Conservation (phyloP, 1,140 invertebrate genomes). For the Habropoda laboriosa region DNA sequence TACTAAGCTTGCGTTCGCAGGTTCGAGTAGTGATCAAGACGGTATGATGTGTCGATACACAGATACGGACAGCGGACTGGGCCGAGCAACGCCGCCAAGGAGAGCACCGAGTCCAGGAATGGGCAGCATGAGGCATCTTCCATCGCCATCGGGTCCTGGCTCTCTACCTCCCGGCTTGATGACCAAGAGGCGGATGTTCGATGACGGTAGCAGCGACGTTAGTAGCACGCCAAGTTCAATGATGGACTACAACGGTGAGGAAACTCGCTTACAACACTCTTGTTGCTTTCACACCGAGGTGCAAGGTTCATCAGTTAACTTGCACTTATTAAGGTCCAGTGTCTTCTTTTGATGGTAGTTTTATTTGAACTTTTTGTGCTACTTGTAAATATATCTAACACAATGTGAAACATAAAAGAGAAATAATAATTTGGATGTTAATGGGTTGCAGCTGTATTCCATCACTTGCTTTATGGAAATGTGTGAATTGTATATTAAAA, state of each 20-base stretch:
- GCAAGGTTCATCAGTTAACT: too few species aligned
- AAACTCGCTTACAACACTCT: not conserved
- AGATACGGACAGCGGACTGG: slow-evolving; percentile 91
- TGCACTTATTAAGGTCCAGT: too few species aligned
- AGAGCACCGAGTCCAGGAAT: slow-evolving; percentile 90
- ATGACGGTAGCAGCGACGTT: slow-evolving; percentile 93
- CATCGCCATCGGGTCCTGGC: slow-evolving; percentile 90
- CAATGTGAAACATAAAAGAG: too few species aligned
- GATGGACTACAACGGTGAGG: slow-evolving; percentile 91
- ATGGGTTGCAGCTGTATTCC: too few species aligned
- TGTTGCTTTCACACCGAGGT: not conserved
- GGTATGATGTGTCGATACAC: slow-evolving; percentile 79
- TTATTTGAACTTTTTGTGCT: too few species aligned
- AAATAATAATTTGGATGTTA: too few species aligned
- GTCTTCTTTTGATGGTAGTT: too few species aligned
- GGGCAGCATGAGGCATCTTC: slow-evolving; percentile 85
- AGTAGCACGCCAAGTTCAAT: slow-evolving; percentile 90
- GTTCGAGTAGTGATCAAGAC: slow-evolving; percentile 63
- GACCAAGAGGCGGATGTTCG: slow-evolving; percentile 89
- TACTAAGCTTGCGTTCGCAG: slow-evolving; percentile 67
- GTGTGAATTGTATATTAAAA: too few species aligned
- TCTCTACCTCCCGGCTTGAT: slow-evolving; percentile 91
- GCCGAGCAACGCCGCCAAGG: slow-evolving; percentile 89
- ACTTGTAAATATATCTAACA: too few species aligned
- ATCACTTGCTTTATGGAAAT: too few species aligned